phyloP scores from a whole-genome alignment of 2,888 invertebrate genomes.

The Piscicola geometra region DNA sequence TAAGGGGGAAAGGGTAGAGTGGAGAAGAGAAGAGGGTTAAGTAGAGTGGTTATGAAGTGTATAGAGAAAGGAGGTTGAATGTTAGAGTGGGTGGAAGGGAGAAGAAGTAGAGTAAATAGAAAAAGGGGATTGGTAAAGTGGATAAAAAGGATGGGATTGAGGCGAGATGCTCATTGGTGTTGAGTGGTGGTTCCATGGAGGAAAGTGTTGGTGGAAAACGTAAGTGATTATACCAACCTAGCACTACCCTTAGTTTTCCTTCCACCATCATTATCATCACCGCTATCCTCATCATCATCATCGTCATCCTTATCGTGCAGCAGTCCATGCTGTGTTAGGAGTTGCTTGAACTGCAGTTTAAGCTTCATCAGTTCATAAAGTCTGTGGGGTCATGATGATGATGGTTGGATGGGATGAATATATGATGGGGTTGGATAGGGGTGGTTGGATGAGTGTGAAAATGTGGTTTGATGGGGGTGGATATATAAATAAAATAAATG shows the following conservation, averaged over 20 bases:
- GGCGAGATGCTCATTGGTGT: too few species aligned
- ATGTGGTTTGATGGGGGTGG: too few species aligned
- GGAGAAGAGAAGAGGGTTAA: too few species aligned
- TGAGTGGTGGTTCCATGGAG: background rate
- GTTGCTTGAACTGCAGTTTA: constrained; percentile 77
- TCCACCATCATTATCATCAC: constrained; percentile 40
- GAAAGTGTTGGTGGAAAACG: background rate
- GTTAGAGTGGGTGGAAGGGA: too few species aligned
- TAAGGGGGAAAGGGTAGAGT: too few species aligned
- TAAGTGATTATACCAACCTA: background rate
- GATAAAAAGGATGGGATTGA: background rate
- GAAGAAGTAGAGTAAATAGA: background rate
- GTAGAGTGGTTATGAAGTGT: too few species aligned
- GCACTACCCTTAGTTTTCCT: background rate
- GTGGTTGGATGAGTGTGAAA: too few species aligned
- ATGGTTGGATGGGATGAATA: too few species aligned
- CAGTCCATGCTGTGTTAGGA: constrained; percentile 63
- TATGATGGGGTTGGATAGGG: too few species aligned
- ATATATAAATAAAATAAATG: too few species aligned
- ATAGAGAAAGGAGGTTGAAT: too few species aligned
- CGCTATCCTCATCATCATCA: constrained; percentile 15
- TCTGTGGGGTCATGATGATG: too few species aligned
- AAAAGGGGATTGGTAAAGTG: background rate
- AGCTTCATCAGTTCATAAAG: constrained; percentile 92
- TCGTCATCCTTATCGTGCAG: constrained; percentile 44